A percentile compares a stretch with the other conserved stretches of the same genome.
These are phyloP conservation scores for Plebejus argus DNA, from an alignment of 2,888 invertebrate species.

Conservation along the genomic window DNA sequence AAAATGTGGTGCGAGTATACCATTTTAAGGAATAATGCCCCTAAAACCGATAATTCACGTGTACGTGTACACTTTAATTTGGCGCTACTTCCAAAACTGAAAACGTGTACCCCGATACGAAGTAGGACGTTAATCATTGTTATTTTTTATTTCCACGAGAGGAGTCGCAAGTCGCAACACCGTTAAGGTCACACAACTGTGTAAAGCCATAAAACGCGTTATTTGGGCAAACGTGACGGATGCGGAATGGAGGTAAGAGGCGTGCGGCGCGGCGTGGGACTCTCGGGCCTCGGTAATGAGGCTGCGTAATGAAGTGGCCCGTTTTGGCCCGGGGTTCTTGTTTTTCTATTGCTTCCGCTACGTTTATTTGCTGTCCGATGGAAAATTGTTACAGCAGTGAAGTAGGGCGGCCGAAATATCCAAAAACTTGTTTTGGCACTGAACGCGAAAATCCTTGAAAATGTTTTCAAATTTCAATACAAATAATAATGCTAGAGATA, in stretches of 20 bases:
- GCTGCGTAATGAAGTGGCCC: conserved; percentile 68
- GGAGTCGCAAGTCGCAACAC: conserved; percentile 12
- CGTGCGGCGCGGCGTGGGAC: conserved; percentile 43
- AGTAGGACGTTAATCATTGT: background rate
- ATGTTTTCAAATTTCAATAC: background rate
- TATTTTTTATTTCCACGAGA: conserved; percentile 34
- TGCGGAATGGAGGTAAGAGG: conserved; percentile 50
- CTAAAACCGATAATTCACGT: conserved; percentile 74
- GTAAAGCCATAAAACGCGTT: conserved; percentile 28
- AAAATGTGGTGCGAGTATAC: conserved; percentile 59
- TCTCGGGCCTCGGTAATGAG: conserved; percentile 55
- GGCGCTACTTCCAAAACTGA: conserved; percentile 57
- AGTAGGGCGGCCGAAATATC: background rate
- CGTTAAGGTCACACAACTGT: conserved; percentile 26
- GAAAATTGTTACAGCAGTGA: background rate
- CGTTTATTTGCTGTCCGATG: conserved; percentile 49
- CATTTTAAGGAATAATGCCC: conserved; percentile 61
- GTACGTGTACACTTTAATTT: conserved; percentile 69
- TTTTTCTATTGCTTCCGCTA: background rate
- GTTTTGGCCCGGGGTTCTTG: conserved; percentile 62
- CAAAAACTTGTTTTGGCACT: background rate
- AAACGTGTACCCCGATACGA: conserved; percentile 24
- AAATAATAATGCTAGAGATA: background rate
- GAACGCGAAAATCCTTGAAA: background rate
- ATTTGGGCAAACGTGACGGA: conserved; percentile 36